A percentile compares a stretch with the other conserved stretches of the same genome.
Evolutionary conservation across 2,888 invertebrate genomes (phyloP).

Genomic region (Trachelus stipa): DNA sequence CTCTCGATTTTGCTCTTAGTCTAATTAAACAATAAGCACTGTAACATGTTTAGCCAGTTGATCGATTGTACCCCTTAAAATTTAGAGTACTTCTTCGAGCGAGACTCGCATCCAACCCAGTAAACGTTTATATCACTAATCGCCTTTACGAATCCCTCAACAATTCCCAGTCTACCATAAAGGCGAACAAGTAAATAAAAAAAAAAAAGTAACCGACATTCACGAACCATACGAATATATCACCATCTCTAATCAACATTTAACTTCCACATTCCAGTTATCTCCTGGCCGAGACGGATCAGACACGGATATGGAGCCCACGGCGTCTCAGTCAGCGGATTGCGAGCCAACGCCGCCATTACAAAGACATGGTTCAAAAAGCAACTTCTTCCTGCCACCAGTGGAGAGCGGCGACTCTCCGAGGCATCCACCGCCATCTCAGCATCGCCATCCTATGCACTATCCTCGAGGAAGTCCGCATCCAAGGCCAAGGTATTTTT

Average conservation of each 20-base stretch:
- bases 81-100: not conserved
- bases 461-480: slow-evolving; percentile 85
- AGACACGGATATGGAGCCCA: slow-evolving; percentile 89
- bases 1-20: not conserved
- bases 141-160: not conserved
- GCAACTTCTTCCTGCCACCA: slow-evolving; percentile 87
- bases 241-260: not conserved
- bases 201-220: not conserved
- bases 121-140: not conserved
- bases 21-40: not conserved
- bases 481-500: slow-evolving; percentile 75
- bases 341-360: slow-evolving; percentile 91
- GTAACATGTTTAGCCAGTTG: not conserved
- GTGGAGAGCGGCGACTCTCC: slow-evolving; percentile 68
- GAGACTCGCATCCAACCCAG: not conserved
- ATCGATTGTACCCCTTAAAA: not conserved
- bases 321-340: slow-evolving; percentile 90
- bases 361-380: slow-evolving; percentile 87
- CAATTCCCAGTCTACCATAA: not conserved
- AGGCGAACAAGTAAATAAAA: not conserved
- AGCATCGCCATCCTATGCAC: slow-evolving; percentile 68
- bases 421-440: slow-evolving; percentile 65
- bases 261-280: slow-evolving; percentile 68
- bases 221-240: not conserved
- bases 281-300: slow-evolving; percentile 86